Base-by-base conservation (phyloP, 2,113 vertebrate genomes). In the Haplotaxodon microlepis region DNA sequence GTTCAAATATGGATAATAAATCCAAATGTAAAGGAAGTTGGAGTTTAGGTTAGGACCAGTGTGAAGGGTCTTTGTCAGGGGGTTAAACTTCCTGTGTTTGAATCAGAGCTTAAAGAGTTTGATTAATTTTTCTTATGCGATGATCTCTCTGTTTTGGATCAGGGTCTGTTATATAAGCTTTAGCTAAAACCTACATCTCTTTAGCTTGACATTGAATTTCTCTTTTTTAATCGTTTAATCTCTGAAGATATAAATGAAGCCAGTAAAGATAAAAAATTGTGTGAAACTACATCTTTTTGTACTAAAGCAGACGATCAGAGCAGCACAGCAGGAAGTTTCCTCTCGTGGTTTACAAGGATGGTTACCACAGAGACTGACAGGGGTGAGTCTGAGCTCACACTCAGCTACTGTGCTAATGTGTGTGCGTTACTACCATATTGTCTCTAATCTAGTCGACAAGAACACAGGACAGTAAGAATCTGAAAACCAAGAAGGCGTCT, bases 401-500 rank as follows among this genome's bases (percentile, higher is more conserved):
- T 56, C 29, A 59, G 76, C 27, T 76, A 36, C 36, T 54, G 79
- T 54, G 47, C 53, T 45, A 57, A 45, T 54, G 79, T 54, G 47
- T 34, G 61, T 27, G 61, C 36, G 29, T 17, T 73, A 29, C 81
- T 57, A 47, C 21, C 45, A 73, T 38, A 14, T 61, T 57, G 10
- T 21, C 13, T 69, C 85, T 76, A 29, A 79, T 71, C 84, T 54
- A 56, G n/a, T 61, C 27, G 7, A 88, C 81, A 90, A 86, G 82
- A 92, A 93, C 34, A 91, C 90, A 91, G 27, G 79, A 90, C 47
- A 86, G 80, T 42, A 73, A 88, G 27, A 78, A 86, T 86, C 50
- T 82, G 56, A 82, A 54, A 87, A 88, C 83, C 78, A 86, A 85
- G 79, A 78, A 85, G 88, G 51, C 4, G 21, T 94, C 95, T 95